These are phyloP conservation scores for Pygoscelis antarcticus DNA, from an alignment of 2,113 vertebrate species.

Conservation along the genomic window DNA sequence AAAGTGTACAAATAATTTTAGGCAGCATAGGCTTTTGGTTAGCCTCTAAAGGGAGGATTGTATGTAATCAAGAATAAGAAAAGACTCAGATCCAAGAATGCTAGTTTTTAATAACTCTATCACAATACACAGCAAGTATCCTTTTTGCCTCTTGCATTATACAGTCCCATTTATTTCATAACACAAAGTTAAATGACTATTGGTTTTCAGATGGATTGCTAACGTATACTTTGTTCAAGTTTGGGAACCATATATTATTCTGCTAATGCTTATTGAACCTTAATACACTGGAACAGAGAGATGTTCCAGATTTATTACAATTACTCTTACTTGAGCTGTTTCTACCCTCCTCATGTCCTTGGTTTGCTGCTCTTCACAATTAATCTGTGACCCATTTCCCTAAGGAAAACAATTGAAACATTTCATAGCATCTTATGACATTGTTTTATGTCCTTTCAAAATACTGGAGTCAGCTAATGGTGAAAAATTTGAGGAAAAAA, in stretches of 20 bases:
- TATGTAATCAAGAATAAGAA: neutral
- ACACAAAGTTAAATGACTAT: neutral
- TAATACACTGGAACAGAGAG: neutral
- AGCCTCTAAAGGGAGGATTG: neutral
- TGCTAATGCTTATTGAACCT: conserved; percentile 1
- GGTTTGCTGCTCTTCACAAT: conserved; percentile 3
- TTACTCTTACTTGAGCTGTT: neutral
- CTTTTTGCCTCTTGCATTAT: neutral
- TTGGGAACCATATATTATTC: neutral
- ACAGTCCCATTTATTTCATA: neutral
- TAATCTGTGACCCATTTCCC: conserved; percentile 10
- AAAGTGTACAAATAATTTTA: neutral
- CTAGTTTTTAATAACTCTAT: neutral
- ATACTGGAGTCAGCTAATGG: neutral
- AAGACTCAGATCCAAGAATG: neutral
- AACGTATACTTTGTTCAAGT: neutral
- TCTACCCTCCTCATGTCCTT: neutral
- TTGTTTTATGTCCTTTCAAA: neutral
- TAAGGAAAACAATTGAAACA: conserved; percentile 14
- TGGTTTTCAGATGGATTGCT: neutral
- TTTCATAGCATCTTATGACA: neutral
- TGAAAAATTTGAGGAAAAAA: neutral
- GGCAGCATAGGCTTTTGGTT: neutral
- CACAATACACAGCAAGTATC: neutral
- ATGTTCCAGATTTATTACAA: neutral